phyloP scores from a whole-genome alignment of 2,113 vertebrate genomes.

The Gallinago paraguaiae region DNA sequence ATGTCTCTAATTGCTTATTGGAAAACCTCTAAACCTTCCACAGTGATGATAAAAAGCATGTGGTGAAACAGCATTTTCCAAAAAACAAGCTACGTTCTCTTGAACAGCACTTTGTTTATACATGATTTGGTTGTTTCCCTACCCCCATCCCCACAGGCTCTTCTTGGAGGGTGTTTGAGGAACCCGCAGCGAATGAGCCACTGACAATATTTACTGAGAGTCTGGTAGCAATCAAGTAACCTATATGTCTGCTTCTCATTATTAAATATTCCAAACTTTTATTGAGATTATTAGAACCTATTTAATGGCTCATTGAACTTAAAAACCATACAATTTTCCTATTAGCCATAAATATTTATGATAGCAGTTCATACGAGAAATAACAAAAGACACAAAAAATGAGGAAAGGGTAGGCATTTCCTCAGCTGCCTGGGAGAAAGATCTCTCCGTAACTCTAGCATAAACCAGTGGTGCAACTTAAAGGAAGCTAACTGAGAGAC shows the following conservation, averaged over 20 bases:
- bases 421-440: not conserved
- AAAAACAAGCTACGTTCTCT: not conserved
- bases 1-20: not conserved
- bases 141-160: not conserved
- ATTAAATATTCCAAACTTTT: constrained; percentile 54
- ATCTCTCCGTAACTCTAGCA: not conserved
- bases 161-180: constrained; percentile 7
- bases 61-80: not conserved
- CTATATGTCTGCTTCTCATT: constrained; percentile 16
- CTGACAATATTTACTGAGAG: constrained; percentile 23
- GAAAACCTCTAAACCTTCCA: constrained; percentile 12
- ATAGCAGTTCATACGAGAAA: not conserved
- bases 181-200: not conserved
- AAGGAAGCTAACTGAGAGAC: constrained; percentile 29
- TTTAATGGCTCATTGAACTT: constrained; percentile 59
- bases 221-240: constrained; percentile 28
- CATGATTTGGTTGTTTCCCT: not conserved
- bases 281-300: constrained; percentile 58
- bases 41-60: not conserved
- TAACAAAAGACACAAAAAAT: constrained; percentile 30
- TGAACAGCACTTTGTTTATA: not conserved
- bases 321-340: constrained; percentile 56
- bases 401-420: not conserved
- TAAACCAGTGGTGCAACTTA: constrained; percentile 45
- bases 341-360: constrained; percentile 53